Evolutionary conservation across 2,113 vertebrate genomes (phyloP).

Genomic region (Cyanistes caeruleus): DNA sequence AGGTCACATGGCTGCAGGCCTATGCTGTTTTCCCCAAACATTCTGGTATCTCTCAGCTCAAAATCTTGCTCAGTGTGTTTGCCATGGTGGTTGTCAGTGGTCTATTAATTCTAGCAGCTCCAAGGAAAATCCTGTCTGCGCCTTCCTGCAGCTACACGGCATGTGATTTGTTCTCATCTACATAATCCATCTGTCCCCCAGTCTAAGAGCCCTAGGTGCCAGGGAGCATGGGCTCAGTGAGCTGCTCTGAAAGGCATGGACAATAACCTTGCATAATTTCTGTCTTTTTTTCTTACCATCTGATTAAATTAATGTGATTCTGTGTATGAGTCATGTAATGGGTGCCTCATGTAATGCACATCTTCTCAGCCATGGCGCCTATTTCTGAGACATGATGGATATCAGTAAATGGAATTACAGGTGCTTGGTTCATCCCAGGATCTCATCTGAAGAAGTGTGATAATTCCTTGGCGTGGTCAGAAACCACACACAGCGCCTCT

Average conservation of each 20-base stretch:
- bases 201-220: neutral
- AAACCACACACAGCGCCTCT: rapidly evolving
- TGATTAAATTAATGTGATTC: slow-evolving; percentile 18
- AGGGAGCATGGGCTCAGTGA: neutral
- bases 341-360: neutral
- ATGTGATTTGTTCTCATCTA: slow-evolving; percentile 48
- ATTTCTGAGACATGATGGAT: neutral
- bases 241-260: neutral
- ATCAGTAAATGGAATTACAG: neutral
- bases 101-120: slow-evolving; percentile 39
- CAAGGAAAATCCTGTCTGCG: neutral
- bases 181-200: slow-evolving; percentile 46
- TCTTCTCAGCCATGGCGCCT: neutral
- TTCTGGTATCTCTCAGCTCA: neutral
- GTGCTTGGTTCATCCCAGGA: neutral
- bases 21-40: neutral
- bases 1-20: neutral
- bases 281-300: neutral
- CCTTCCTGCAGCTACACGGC: neutral
- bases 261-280: neutral
- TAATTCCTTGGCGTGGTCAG: neutral
- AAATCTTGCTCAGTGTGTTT: neutral
- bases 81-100: neutral
- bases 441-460: neutral
- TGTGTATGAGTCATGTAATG: slow-evolving; percentile 1